Percentiles rank a stretch among this genome's conserved stretches.
Evolutionary conservation across 2,888 invertebrate species (phyloP).

Genomic region (Chironomus tentans): DNA sequence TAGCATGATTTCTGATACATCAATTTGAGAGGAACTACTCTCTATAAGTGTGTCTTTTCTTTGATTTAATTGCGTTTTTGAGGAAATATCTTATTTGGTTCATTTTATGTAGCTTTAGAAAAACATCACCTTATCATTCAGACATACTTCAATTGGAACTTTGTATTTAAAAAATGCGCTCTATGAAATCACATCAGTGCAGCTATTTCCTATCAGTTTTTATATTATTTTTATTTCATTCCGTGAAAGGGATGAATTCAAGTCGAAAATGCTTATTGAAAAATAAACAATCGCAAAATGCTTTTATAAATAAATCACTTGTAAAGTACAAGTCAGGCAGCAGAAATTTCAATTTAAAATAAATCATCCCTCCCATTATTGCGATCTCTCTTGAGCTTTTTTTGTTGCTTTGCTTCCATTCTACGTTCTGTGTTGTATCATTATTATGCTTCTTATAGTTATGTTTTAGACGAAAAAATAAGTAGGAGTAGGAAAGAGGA

Average conservation of each 20-base stretch:
- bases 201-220: too few species aligned
- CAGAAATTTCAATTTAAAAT: constrained; percentile 27
- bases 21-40: too few species aligned
- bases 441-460: not conserved
- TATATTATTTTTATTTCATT: not conserved
- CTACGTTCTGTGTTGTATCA: not conserved
- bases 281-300: constrained; percentile 24
- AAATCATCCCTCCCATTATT: constrained; percentile 25
- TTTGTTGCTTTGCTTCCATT: not conserved
- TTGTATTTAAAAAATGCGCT: too few species aligned
- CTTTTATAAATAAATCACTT: constrained; percentile 26
- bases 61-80: too few species aligned
- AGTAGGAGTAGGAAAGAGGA: not conserved
- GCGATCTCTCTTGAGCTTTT: constrained; percentile 27
- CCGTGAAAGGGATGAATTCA: constrained; percentile 9
- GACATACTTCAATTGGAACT: too few species aligned
- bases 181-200: too few species aligned
- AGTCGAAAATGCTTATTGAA: constrained; percentile 25
- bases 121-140: too few species aligned
- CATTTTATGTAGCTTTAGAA: too few species aligned
- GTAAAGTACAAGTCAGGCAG: constrained; percentile 26
- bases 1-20: too few species aligned
- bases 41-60: too few species aligned
- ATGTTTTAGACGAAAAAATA: not conserved
- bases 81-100: too few species aligned